Evolutionary conservation across 92 coral and sea anemone species (phyloP), one percentile per base, ranked within the genome.

Genomic region (Zoanthus sansibaricus): DNA sequence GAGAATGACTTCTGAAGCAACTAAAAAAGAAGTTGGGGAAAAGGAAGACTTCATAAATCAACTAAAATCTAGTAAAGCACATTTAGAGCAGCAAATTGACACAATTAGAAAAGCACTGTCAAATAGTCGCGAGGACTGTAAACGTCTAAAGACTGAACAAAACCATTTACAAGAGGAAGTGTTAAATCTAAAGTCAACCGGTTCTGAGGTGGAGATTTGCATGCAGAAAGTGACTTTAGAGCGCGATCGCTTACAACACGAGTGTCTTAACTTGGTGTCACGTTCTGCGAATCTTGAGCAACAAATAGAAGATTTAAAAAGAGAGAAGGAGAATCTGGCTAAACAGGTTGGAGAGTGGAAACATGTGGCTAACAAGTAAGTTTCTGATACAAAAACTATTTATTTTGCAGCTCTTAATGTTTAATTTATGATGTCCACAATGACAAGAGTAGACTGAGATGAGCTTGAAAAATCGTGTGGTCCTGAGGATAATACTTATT

Each of bases 161-260:
- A 90, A 86, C 9, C 88, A 91, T 56, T 84, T 95, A 13, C 98
- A 93, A 58, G 93, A 93, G 30, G 98, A 95, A 51, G 82, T 95
- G 58, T 82, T 95, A 33, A 49, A 86, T 25, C 78, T 93, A 67
- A 72, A 72, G 33, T 71, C 93, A 48, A 90, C 89, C 11, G 72
- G 73, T 44, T 69, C 91, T 67, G 98, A 93, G 31, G 70, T 73
- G 30, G 96, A 91, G 66, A 83, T 93, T 9, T 87, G 89, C 25
- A 56, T 93, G 3, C 90, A 95, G 64, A 90, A 93, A 52, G 55
- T 75, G 62, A 15, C 78, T 31, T 64, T 76, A 72, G 91, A 94
- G 84, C 75, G 86, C 44, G 93, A 88, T 15, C 93, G 96, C 20
- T 76, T 87, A 9, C 94, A 91, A 75, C 77, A 76, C 7, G 96